These are phyloP conservation scores for Nanorana parkeri DNA, from an alignment of 2,113 vertebrate species.

Conservation along the genomic window DNA sequence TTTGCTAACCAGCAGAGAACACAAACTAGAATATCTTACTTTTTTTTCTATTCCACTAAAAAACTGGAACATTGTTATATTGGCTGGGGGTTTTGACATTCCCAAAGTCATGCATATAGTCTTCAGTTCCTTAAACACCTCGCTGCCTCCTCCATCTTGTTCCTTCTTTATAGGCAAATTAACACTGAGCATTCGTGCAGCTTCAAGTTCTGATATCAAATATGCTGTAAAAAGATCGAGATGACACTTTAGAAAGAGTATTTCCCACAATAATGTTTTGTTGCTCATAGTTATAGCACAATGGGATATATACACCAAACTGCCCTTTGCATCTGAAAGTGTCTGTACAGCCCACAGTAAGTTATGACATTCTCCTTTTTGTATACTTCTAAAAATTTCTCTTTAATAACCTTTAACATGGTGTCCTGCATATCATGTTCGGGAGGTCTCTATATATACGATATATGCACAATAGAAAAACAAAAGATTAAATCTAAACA, in stretches of 20 bases:
- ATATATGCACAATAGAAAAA: no score
- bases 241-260: constrained; percentile 50
- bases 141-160: constrained; percentile 85
- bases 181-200: constrained; percentile 91
- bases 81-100: constrained; percentile 98
- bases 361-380: no score
- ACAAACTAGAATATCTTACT: constrained; percentile 71
- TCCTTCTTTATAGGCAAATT: constrained; percentile 85
- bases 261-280: background rate
- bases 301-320: background rate
- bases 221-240: constrained; percentile 80
- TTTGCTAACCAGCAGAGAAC: no score
- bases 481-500: no score
- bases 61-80: constrained; percentile 99
- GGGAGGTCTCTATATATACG: no score
- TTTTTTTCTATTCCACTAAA: constrained; percentile 99
- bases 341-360: no score
- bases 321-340: background rate
- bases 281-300: no score
- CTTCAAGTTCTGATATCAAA: constrained; percentile 96
- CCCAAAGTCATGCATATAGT: constrained; percentile 93
- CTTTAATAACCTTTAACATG: no score
- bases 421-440: no score
- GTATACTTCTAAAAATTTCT: no score
- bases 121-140: constrained; percentile 93